phyloP scores from a whole-genome alignment of 2,113 vertebrate species.

The Osmerus mordax region DNA sequence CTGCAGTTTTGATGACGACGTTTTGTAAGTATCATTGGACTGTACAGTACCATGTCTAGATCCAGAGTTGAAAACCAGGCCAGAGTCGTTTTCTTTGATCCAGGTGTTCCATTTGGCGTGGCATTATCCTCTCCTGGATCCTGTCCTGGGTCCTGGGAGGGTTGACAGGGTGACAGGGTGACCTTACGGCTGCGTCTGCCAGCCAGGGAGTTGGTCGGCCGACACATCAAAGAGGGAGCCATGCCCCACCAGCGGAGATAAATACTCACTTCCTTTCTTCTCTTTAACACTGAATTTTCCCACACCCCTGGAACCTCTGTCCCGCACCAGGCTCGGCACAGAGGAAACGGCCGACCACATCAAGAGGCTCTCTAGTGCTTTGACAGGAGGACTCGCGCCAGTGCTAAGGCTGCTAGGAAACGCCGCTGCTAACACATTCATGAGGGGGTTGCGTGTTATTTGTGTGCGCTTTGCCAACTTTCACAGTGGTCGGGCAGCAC shows the following conservation, averaged over 20 bases:
- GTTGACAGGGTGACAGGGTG: conserved; percentile 35
- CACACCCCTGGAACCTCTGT: conserved; percentile 55
- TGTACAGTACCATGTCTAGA: too few relatives aligned
- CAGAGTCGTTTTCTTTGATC: too few relatives aligned
- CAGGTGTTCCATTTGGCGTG: too few relatives aligned
- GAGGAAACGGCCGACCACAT: conserved; percentile 76
- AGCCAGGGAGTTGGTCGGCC: conserved; percentile 32
- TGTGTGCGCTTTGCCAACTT: conserved; percentile 33
- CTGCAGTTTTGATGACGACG: too few relatives aligned
- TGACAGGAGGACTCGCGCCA: conserved; percentile 46
- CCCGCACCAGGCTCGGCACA: conserved; percentile 47
- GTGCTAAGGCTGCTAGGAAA: conserved; percentile 31
- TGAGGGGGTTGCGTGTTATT: conserved; percentile 29
- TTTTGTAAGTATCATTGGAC: too few relatives aligned
- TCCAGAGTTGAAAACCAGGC: too few relatives aligned
- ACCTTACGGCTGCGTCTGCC: conserved; percentile 43
- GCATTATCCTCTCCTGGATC: too few relatives aligned
- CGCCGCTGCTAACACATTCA: conserved; percentile 25
- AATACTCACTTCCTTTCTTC: conserved; percentile 73
- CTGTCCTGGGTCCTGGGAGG: background rate
- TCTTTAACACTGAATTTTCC: conserved; percentile 67
- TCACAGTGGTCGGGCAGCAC: conserved; percentile 10
- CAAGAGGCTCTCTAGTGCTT: conserved; percentile 60
- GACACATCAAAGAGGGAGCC: conserved; percentile 70
- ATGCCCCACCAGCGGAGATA: conserved; percentile 72